These are phyloP conservation scores for Molossus molossus DNA, from an alignment of 2,797 vertebrate genomes.

Conservation along the genomic window DNA sequence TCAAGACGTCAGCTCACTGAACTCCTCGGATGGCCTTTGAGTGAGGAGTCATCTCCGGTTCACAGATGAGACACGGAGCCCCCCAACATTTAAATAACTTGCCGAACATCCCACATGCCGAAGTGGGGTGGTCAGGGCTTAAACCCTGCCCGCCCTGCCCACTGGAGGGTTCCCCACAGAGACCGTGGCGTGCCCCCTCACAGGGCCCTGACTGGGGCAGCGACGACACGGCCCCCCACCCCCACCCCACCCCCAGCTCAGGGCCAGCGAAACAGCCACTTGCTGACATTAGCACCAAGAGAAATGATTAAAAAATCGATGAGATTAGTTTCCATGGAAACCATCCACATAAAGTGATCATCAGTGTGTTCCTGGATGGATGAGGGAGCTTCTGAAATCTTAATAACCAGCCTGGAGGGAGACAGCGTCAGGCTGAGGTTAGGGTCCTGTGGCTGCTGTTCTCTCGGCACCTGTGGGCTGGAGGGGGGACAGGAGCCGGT, in stretches of 20 bases:
- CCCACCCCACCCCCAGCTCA: no score
- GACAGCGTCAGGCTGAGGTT: background rate
- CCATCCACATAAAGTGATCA: background rate
- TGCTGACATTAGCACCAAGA: background rate
- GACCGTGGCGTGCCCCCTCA: no score
- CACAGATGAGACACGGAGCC: background rate
- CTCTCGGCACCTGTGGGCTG: background rate
- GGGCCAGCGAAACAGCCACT: background rate
- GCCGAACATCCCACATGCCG: background rate
- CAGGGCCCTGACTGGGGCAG: no score
- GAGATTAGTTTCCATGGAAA: slow-evolving; percentile 36
- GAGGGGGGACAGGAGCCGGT: background rate
- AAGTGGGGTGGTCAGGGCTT: background rate
- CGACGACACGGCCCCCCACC: no score
- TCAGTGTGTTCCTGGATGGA: background rate
- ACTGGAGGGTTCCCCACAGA: background rate
- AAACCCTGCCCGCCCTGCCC: no score
- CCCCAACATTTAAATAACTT: background rate
- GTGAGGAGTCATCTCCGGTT: background rate
- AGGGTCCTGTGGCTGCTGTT: background rate
- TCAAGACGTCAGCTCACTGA: no score
- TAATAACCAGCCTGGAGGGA: background rate
- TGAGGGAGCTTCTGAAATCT: slow-evolving; percentile 40
- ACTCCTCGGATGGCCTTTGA: background rate
- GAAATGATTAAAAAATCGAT: slow-evolving; percentile 8